These are phyloP conservation scores for Siniperca scherzeri DNA, from an alignment of 2,797 vertebrate species.

Conservation along the genomic window DNA sequence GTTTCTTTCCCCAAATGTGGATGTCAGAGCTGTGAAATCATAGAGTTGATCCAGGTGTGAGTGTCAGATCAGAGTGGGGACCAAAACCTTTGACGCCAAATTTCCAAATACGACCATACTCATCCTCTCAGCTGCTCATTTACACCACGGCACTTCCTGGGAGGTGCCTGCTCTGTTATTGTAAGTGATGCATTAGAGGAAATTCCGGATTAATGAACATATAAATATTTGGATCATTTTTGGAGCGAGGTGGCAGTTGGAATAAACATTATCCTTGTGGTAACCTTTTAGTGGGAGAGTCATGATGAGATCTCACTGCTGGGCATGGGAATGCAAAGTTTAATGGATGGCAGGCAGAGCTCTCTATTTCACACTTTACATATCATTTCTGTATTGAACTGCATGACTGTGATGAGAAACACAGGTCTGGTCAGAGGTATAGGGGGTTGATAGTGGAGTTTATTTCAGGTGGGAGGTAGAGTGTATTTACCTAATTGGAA, in stretches of 20 bases:
- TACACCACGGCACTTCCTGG: conserved; percentile 43
- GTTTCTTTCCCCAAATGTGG: conserved; percentile 1
- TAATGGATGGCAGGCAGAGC: conserved; percentile 45
- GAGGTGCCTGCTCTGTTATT: conserved; percentile 72
- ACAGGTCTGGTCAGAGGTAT: not conserved
- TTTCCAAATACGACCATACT: conserved; percentile 38
- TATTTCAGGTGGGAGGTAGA: not conserved
- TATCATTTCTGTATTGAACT: conserved; percentile 13
- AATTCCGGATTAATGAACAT: conserved; percentile 81
- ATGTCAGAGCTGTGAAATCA: conserved; percentile 40
- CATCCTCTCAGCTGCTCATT: conserved; percentile 41
- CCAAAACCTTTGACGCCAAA: conserved; percentile 28
- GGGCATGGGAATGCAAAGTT: conserved; percentile 53
- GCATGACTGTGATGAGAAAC: not conserved
- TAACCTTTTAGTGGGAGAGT: conserved; percentile 73
- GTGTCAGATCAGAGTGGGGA: conserved; percentile 8
- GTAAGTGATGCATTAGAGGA: conserved; percentile 82
- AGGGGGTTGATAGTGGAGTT: not conserved
- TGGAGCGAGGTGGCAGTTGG: conserved; percentile 74
- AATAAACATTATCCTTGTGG: conserved; percentile 72
- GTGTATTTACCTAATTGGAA: not conserved
- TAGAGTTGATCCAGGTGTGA: not conserved
- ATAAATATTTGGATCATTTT: conserved; percentile 82
- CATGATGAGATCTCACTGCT: conserved; percentile 58
- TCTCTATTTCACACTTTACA: conserved; percentile 54